Evolutionary conservation across 2,113 vertebrate genomes (phyloP).

Genomic region (Thunnus thynnus): DNA sequence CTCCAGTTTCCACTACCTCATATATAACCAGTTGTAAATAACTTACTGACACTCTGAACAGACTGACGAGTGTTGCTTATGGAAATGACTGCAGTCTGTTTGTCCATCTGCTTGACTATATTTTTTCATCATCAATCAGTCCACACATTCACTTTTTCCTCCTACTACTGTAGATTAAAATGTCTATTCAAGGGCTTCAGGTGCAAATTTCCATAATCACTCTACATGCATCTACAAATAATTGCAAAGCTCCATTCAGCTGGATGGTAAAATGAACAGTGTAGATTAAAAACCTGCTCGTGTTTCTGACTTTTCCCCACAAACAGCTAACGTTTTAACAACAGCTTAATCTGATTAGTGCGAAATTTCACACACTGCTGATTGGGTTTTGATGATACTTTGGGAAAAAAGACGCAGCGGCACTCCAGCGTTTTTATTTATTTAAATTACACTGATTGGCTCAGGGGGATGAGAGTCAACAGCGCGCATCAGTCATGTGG

Average conservation of each 20-base stretch:
- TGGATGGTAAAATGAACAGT: neutral
- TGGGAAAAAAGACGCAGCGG: constrained; percentile 44
- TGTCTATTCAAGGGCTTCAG: constrained; percentile 14
- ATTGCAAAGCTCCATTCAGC: constrained; percentile 11
- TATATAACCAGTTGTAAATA: constrained; percentile 48
- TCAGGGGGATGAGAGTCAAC: constrained; percentile 40
- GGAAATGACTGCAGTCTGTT: constrained; percentile 17
- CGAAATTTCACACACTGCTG: constrained; percentile 54
- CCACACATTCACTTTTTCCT: neutral
- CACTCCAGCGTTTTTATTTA: constrained; percentile 29
- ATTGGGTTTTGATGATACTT: constrained; percentile 62
- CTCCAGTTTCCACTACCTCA: constrained; percentile 5
- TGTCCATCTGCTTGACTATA: neutral
- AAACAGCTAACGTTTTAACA: constrained; percentile 41
- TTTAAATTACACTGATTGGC: constrained; percentile 60
- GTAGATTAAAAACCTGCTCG: neutral
- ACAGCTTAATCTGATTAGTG: constrained; percentile 65
- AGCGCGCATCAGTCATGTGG: constrained; percentile 29
- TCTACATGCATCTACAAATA: constrained; percentile 22
- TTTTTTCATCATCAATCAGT: neutral
- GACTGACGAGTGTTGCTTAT: constrained; percentile 41
- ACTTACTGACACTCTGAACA: constrained; percentile 25
- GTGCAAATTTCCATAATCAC: constrained; percentile 56
- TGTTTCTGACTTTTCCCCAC: neutral
- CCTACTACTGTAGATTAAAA: neutral